These are phyloP conservation scores for Ricordea florida DNA, from an alignment of 92 coral and sea anemone species.

Conservation along the genomic window DNA sequence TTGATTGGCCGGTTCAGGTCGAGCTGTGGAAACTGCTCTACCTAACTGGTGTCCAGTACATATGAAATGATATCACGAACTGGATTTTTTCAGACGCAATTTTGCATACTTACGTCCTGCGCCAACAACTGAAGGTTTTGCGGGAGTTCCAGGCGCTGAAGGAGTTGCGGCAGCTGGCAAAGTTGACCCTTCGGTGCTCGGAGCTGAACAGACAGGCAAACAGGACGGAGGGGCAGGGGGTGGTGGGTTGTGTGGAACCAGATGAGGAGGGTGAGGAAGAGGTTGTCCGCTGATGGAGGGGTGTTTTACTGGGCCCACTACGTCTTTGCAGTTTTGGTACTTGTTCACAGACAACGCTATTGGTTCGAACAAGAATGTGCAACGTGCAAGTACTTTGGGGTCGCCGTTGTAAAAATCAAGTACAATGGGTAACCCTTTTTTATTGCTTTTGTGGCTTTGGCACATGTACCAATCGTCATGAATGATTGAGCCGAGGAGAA, in stretches of 20 bases:
- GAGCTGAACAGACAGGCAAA: not conserved
- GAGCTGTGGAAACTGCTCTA: too few species aligned
- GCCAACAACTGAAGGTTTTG: not conserved
- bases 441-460: too few species aligned
- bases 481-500: not conserved
- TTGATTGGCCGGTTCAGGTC: too few species aligned
- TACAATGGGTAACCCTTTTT: too few species aligned
- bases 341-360: not conserved
- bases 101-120: not conserved
- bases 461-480: too few species aligned
- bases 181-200: not conserved
- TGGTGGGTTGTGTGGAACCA: not conserved
- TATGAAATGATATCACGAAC: not conserved
- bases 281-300: not conserved
- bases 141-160: not conserved
- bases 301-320: not conserved
- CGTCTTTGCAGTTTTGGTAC: too few species aligned
- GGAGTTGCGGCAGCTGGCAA: not conserved
- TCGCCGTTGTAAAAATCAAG: too few species aligned
- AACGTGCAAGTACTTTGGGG: not conserved
- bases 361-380: not conserved
- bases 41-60: not conserved
- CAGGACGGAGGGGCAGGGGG: not conserved
- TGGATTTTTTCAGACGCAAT: not conserved
- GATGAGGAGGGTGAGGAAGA: not conserved